Evolutionary conservation across 2,888 invertebrate species (phyloP).

Genomic region (Tromatobia lineatoria): DNA sequence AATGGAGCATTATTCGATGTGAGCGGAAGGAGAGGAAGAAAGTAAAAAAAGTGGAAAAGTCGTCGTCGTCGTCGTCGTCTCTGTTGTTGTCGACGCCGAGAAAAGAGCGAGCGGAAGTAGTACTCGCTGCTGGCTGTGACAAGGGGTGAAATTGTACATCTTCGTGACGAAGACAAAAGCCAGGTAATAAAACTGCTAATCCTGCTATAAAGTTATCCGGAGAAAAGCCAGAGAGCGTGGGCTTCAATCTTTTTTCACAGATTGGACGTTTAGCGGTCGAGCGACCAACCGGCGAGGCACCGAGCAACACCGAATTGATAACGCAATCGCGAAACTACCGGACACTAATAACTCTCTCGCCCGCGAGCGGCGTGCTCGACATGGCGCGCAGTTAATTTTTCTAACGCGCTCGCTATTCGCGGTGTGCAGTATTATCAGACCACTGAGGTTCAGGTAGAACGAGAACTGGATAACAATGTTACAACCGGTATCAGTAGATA

Average conservation of each 20-base stretch:
- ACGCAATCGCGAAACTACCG: constrained; percentile 51
- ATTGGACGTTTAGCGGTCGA: constrained; percentile 47
- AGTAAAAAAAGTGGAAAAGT: constrained; percentile 11
- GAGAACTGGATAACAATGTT: neutral
- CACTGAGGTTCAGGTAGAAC: neutral
- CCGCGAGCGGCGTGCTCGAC: neutral
- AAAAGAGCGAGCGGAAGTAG: constrained; percentile 13
- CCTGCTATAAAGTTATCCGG: constrained; percentile 58
- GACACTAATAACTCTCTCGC: constrained; percentile 47
- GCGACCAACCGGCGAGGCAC: neutral
- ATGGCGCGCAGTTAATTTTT: constrained; percentile 41
- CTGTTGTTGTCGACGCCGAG: neutral
- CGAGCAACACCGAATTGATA: constrained; percentile 40
- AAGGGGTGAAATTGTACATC: constrained; percentile 37
- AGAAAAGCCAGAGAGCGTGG: constrained; percentile 23
- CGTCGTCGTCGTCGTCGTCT: constrained; percentile 22
- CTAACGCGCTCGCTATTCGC: constrained; percentile 9
- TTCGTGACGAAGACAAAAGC: constrained; percentile 44
- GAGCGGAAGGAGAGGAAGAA: neutral
- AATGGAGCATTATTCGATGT: constrained; percentile 25
- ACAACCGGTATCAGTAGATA: neutral
- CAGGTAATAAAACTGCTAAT: constrained; percentile 51
- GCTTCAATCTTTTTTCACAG: constrained; percentile 43
- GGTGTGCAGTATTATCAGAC: neutral
- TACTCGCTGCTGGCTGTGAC: constrained; percentile 16